A percentile compares a stretch with the other conserved stretches of the same genome.
These are phyloP conservation scores for Oreochromis niloticus DNA, from an alignment of 2,113 vertebrate genomes.

Conservation along the genomic window DNA sequence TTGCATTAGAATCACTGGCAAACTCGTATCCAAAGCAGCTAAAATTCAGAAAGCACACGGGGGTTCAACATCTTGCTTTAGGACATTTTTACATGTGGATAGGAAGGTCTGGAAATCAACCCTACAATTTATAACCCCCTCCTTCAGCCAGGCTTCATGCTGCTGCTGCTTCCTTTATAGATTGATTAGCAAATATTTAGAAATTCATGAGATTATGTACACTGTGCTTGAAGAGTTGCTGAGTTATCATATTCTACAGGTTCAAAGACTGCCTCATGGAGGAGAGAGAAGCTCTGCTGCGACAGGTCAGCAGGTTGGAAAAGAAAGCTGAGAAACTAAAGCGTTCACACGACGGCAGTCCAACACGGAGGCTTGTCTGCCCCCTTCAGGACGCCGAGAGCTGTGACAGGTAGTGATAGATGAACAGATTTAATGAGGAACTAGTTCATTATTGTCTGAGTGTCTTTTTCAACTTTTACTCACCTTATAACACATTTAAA, in stretches of 20 bases:
- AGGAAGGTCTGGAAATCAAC: neutral
- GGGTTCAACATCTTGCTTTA: neutral
- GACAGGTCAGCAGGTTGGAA: conserved; percentile 57
- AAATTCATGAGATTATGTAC: neutral
- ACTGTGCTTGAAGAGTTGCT: neutral
- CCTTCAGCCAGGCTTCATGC: neutral
- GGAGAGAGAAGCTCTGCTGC: conserved; percentile 62
- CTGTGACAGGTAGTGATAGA: conserved; percentile 10
- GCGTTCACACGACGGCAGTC: neutral
- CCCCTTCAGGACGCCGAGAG: neutral
- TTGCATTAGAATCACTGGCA: neutral
- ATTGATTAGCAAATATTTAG: neutral
- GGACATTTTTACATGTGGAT: neutral
- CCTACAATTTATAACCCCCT: neutral
- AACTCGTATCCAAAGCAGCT: neutral
- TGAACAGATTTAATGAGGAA: neutral
- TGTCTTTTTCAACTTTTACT: neutral
- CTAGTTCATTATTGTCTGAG: neutral
- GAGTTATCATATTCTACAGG: conserved; percentile 9
- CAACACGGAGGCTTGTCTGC: neutral
- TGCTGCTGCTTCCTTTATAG: neutral
- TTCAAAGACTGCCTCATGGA: conserved; percentile 66
- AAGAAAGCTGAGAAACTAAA: conserved; percentile 31
- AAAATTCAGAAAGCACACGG: neutral
- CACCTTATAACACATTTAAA: neutral